Conservation (phyloP, 2,888 invertebrate genomes). For the Seladonia tumulorum region DNA sequence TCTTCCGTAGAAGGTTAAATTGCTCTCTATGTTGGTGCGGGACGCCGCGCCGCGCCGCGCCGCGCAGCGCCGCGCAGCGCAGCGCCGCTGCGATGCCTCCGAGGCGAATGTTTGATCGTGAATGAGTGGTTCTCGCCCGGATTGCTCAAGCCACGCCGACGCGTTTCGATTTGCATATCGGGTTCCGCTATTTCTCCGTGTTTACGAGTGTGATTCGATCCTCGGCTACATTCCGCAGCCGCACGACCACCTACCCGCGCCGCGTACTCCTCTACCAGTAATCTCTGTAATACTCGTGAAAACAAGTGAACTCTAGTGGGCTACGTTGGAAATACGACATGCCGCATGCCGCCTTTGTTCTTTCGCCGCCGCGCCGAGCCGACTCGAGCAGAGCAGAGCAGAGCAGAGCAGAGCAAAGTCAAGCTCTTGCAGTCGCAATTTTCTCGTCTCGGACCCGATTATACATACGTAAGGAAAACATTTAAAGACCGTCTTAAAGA, state of each 20-base stretch:
- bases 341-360: constrained; percentile 29
- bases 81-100: background rate
- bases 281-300: constrained; percentile 22
- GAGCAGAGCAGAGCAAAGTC: background rate
- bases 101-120: constrained; percentile 19
- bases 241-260: constrained; percentile 37
- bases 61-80: no score
- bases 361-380: background rate
- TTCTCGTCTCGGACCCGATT: background rate
- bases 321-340: constrained; percentile 43
- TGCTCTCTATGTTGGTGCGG: background rate
- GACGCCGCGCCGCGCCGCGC: constrained; percentile 7
- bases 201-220: constrained; percentile 62
- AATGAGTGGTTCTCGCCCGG: constrained; percentile 26
- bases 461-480: background rate
- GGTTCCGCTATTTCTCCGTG: constrained; percentile 62
- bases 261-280: background rate
- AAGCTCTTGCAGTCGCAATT: background rate
- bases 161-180: constrained; percentile 53
- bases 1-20: constrained; percentile 3
- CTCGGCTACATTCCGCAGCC: constrained; percentile 57
- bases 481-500: background rate
- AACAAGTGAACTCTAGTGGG: constrained; percentile 49
- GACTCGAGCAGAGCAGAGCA: no score
- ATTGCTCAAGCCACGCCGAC: constrained; percentile 50